Percentiles rank a stretch among this genome's conserved stretches.
These are phyloP conservation scores for Diadema setosum DNA, from an alignment of 35 echinoderm and acorn worm genomes.

Conservation along the genomic window DNA sequence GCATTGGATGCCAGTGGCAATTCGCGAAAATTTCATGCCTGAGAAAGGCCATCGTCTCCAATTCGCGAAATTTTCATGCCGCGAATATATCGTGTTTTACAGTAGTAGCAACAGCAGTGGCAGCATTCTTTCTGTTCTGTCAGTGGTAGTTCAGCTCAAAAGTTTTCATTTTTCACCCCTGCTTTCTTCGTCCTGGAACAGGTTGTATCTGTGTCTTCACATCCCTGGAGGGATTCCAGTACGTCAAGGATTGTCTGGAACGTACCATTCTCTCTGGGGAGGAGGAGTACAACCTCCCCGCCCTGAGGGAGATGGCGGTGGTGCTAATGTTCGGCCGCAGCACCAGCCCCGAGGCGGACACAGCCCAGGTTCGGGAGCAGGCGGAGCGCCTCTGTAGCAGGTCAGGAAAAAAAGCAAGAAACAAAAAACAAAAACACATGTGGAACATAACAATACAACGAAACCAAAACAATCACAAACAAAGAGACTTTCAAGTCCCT, in stretches of 20 bases:
- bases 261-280: conserved; percentile 40
- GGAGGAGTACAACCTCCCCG: conserved; percentile 15
- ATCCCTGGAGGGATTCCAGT: conserved; percentile 62
- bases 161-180: not conserved
- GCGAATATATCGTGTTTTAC: not conserved
- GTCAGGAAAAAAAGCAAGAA: too few relatives aligned
- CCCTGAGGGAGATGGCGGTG: conserved; percentile 60
- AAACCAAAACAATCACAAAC: too few relatives aligned
- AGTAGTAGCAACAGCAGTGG: not conserved
- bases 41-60: too few relatives aligned
- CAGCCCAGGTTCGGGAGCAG: conserved; percentile 35
- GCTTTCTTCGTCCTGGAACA: not conserved
- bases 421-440: too few relatives aligned
- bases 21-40: too few relatives aligned
- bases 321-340: conserved; percentile 76
- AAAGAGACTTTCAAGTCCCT: too few relatives aligned
- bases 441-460: too few relatives aligned
- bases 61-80: not conserved
- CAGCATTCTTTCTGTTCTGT: too few relatives aligned
- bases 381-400: conserved; percentile 36
- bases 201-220: conserved; percentile 90
- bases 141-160: too few relatives aligned
- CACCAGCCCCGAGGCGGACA: conserved; percentile 73
- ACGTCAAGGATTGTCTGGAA: conserved; percentile 51
- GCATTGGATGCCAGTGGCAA: too few relatives aligned